Evolutionary conservation across 2,113 vertebrate species (phyloP).

Genomic region (Mormyrus iriodes): DNA sequence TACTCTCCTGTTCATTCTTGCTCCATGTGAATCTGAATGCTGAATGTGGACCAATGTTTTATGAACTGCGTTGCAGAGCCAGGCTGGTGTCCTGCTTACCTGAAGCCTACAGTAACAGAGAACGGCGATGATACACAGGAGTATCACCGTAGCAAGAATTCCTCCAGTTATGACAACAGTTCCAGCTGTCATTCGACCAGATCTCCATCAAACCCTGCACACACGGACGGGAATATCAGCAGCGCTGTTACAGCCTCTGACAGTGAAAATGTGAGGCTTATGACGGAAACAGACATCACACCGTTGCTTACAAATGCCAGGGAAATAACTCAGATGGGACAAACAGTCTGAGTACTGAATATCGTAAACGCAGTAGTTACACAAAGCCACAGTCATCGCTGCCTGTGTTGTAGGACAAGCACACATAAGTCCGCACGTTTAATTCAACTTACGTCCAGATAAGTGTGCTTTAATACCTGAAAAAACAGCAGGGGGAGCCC

Average conservation of each 20-base stretch:
- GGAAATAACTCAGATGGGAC: not conserved
- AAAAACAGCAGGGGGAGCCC: constrained; percentile 27
- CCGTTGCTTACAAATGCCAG: not conserved
- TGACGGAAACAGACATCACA: not conserved
- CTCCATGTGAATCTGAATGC: not conserved
- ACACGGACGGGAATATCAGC: constrained; percentile 31
- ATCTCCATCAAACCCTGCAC: constrained; percentile 93
- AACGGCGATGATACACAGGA: constrained; percentile 94
- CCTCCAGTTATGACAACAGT: constrained; percentile 99
- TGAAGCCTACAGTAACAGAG: constrained; percentile 99
- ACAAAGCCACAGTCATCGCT: not conserved
- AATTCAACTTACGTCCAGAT: constrained; percentile 53
- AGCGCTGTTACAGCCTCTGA: not conserved
- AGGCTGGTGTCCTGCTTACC: constrained; percentile 52
- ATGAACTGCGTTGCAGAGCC: too few species aligned
- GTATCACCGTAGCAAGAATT: constrained; percentile 97
- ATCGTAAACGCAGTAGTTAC: not conserved
- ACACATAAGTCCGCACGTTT: not conserved
- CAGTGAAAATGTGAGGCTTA: not conserved
- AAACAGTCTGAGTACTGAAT: not conserved
- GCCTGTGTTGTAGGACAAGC: not conserved
- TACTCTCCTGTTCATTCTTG: not conserved
- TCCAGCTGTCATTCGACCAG: constrained; percentile 99
- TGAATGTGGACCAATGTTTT: not conserved
- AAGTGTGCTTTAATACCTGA: constrained; percentile 48